A percentile compares a stretch with the other conserved stretches of the same genome.
phyloP scores from a whole-genome alignment of 2,113 vertebrate species.

The Peromyscus leucopus region DNA sequence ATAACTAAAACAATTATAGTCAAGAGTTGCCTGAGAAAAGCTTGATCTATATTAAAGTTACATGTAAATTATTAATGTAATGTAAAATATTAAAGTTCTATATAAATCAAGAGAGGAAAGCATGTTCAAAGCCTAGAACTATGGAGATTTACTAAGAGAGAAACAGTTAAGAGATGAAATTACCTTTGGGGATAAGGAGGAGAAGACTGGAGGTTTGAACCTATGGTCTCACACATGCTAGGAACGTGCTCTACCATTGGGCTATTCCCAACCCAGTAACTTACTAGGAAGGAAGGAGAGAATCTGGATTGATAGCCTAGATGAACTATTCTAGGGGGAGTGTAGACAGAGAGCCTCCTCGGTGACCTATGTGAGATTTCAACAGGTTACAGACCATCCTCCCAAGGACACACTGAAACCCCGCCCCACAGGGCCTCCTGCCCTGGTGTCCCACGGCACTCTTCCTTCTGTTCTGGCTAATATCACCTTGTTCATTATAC shows the following conservation, averaged over 20 bases:
- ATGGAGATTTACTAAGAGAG: not conserved
- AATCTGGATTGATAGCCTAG: not conserved
- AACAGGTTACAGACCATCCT: not conserved
- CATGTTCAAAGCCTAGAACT: not conserved
- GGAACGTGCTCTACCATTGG: not conserved
- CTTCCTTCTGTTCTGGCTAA: not conserved
- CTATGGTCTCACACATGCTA: not conserved
- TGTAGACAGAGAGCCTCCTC: not conserved
- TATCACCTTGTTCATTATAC: not conserved
- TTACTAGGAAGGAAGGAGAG: not conserved
- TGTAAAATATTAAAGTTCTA: not conserved
- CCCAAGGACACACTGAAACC: not conserved
- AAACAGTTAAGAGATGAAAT: slow-evolving; percentile 25
- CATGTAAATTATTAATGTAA: not conserved
- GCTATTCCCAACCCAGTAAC: not conserved
- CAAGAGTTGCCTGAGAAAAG: slow-evolving; percentile 10
- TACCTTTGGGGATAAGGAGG: not conserved
- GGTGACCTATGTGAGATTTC: not conserved
- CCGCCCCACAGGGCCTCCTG: not conserved
- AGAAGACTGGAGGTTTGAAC: not conserved
- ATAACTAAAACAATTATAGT: slow-evolving; percentile 18
- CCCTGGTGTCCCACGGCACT: not conserved
- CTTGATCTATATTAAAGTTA: not conserved
- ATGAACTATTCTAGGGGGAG: not conserved
- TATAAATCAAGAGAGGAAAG: not conserved